Percentiles rank a stretch among this genome's conserved stretches.
These are phyloP conservation scores for Drosophila crucigera DNA, from an alignment of 2,888 invertebrate species.

Conservation along the genomic window DNA sequence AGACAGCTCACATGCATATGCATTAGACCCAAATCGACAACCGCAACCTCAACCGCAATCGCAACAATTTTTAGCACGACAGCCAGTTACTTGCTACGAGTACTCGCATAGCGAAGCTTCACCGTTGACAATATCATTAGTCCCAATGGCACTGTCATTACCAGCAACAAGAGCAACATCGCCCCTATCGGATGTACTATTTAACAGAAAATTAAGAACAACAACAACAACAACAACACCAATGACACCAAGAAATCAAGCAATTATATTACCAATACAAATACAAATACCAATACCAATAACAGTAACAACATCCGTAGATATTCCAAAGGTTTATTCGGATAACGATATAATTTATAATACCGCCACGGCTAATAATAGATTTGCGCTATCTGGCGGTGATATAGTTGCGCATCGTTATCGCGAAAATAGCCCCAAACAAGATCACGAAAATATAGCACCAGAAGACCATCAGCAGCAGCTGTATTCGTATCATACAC, in stretches of 20 bases:
- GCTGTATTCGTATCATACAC: constrained; percentile 62
- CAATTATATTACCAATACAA: constrained; percentile 33
- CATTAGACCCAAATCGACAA: constrained; percentile 57
- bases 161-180: constrained; percentile 65
- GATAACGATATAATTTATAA: constrained; percentile 78
- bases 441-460: constrained; percentile 16
- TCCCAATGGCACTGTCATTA: constrained; percentile 52
- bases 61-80: constrained; percentile 31
- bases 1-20: constrained; percentile 37
- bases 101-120: constrained; percentile 30
- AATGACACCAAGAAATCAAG: constrained; percentile 42
- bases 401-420: constrained; percentile 27
- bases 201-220: constrained; percentile 9
- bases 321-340: constrained; percentile 78
- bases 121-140: constrained; percentile 11
- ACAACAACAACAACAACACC: constrained; percentile 19
- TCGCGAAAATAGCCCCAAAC: constrained; percentile 14
- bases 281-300: constrained; percentile 41
- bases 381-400: constrained; percentile 20
- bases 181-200: constrained; percentile 57
- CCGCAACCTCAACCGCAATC: constrained; percentile 42
- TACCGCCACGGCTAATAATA: constrained; percentile 21
- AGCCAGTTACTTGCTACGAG: constrained; percentile 26
- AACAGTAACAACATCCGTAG: constrained; percentile 66
- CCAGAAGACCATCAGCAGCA: constrained; percentile 40